Percentiles rank a stretch among this genome's conserved stretches.
Conservation (phyloP, 2,113 vertebrate species). For the Podarcis cretensis region DNA sequence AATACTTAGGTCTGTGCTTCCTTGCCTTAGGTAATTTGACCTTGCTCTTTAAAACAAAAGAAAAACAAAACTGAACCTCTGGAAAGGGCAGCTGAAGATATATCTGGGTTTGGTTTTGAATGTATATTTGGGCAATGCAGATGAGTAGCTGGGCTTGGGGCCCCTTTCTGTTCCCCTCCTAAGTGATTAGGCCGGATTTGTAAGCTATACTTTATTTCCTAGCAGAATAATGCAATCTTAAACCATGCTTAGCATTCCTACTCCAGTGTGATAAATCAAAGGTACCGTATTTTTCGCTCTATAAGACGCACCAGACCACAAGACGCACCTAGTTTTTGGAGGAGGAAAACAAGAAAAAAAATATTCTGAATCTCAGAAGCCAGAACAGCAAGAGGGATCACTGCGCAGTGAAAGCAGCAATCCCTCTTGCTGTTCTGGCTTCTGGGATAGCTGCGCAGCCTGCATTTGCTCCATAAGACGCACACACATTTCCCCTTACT, state of each 20-base stretch:
- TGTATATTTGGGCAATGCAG: accelerated
- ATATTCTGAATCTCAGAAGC: too few species aligned
- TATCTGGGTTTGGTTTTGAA: background rate
- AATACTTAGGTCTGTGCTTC: background rate
- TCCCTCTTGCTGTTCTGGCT: too few species aligned
- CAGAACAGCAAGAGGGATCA: too few species aligned
- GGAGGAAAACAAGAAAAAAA: too few species aligned
- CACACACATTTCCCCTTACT: too few species aligned
- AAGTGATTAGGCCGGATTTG: background rate
- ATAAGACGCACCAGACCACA: too few species aligned
- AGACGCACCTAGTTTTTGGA: too few species aligned
- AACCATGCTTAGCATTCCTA: background rate
- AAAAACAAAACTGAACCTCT: background rate
- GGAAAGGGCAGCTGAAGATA: background rate
- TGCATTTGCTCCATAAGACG: too few species aligned
- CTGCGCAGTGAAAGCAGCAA: too few species aligned
- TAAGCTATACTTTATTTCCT: background rate
- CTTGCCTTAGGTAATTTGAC: background rate
- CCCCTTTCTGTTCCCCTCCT: background rate
- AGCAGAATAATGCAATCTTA: background rate
- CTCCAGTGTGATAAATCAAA: background rate
- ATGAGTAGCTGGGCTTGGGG: background rate
- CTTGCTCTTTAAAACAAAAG: accelerated
- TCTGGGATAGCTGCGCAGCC: too few species aligned
- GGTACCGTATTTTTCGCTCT: too few species aligned